Evolutionary conservation across 2,113 vertebrate genomes (phyloP).

Genomic region (Stigmatopora nigra): DNA sequence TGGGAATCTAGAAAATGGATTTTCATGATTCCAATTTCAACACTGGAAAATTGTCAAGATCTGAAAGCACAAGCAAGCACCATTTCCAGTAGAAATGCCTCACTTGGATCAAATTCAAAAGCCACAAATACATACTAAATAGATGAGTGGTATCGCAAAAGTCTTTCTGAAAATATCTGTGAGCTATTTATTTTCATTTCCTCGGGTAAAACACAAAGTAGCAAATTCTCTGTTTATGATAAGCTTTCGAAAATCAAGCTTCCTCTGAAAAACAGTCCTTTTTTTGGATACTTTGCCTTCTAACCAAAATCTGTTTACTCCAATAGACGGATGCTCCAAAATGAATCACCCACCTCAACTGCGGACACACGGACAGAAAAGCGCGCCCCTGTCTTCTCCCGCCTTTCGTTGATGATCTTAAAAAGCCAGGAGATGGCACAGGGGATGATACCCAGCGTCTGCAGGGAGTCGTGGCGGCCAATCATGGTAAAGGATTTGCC

Average conservation of each 20-base stretch:
- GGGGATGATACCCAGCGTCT: conserved; percentile 93
- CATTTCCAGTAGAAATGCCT: neutral
- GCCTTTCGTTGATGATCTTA: conserved; percentile 92
- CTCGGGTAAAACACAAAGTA: neutral
- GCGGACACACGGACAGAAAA: conserved; percentile 98
- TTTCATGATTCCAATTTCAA: neutral
- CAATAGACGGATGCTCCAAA: neutral
- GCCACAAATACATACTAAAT: neutral
- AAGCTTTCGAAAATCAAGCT: neutral
- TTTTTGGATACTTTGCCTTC: neutral
- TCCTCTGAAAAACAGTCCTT: neutral
- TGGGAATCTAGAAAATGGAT: neutral
- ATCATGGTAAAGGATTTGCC: conserved; percentile 99
- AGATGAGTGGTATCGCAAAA: neutral
- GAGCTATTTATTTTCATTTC: neutral
- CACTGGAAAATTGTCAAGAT: neutral
- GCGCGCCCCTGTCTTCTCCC: conserved; percentile 93
- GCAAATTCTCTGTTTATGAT: neutral
- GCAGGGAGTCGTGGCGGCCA: conserved; percentile 89
- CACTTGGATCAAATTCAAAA: neutral
- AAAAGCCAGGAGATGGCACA: conserved; percentile 99
- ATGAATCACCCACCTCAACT: conserved; percentile 77
- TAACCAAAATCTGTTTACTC: neutral
- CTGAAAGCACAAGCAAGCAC: too few species aligned
- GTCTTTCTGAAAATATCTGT: neutral